Percentiles rank a stretch among this genome's conserved stretches.
Conservation (phyloP, 2,888 invertebrate genomes). For the Drosophila anceps region DNA sequence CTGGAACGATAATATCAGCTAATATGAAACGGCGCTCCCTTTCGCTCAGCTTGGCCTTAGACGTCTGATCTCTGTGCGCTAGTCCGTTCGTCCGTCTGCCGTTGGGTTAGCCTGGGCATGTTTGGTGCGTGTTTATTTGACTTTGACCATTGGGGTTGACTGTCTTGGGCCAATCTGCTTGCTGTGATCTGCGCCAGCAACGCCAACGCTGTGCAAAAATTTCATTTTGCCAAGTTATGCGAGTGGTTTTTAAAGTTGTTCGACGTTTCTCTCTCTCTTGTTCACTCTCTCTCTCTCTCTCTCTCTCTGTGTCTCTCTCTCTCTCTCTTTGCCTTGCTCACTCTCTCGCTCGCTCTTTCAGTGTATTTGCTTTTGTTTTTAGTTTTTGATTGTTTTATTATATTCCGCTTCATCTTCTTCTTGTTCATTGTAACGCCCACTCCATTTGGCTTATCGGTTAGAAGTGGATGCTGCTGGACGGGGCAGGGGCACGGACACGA, state of each 20-base stretch:
- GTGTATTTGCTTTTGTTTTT: constrained; percentile 31
- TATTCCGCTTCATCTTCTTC: constrained; percentile 11
- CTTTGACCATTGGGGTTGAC: constrained; percentile 66
- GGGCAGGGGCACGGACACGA: constrained; percentile 21
- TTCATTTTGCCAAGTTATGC: constrained; percentile 51
- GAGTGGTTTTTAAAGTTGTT: constrained; percentile 52
- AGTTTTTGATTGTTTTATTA: constrained; percentile 47
- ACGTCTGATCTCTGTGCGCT: constrained; percentile 29
- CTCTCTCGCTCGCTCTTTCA: background rate
- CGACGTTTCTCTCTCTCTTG: constrained; percentile 4
- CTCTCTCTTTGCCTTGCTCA: background rate
- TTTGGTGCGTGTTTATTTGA: constrained; percentile 74
- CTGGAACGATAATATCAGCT: constrained; percentile 63
- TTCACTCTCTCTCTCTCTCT: background rate
- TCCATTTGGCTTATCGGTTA: constrained; percentile 71
- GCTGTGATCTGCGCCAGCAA: constrained; percentile 65
- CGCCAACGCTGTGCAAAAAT: constrained; percentile 67
- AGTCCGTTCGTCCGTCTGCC: constrained; percentile 7
- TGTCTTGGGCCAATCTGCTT: constrained; percentile 51
- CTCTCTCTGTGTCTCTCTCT: background rate
- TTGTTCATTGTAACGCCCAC: constrained; percentile 63
- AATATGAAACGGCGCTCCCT: constrained; percentile 68
- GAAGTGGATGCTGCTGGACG: too few species aligned
- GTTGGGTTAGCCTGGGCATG: constrained; percentile 41
- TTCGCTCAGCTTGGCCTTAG: constrained; percentile 58